These are phyloP conservation scores for Clarias pachynema DNA, from an alignment of 2,797 vertebrate species.

Conservation along the genomic window DNA sequence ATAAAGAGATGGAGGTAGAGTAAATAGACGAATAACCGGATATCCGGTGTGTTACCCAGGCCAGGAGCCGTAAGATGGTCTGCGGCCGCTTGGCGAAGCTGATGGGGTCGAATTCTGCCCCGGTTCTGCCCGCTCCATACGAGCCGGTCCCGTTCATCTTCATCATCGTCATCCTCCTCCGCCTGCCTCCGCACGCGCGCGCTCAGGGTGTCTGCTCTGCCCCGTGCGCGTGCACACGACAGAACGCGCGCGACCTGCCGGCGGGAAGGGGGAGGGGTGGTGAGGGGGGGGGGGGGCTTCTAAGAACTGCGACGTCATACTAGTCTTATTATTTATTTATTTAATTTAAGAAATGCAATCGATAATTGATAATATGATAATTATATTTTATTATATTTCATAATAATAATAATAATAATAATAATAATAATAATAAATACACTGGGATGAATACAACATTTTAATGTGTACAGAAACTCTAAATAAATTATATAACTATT, in stretches of 20 bases:
- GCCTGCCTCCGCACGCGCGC: conserved; percentile 7
- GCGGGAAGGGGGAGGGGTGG: too few species aligned
- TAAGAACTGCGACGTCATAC: background rate
- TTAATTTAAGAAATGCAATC: too few species aligned
- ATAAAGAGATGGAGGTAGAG: background rate
- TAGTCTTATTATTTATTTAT: background rate
- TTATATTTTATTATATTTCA: too few species aligned
- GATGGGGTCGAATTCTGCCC: conserved; percentile 81
- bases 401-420: too few species aligned
- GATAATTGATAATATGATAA: too few species aligned
- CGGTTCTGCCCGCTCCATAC: conserved; percentile 87
- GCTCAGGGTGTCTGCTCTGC: background rate
- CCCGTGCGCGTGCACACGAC: conserved; percentile 21
- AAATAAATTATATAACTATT: background rate
- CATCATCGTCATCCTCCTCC: conserved; percentile 20
- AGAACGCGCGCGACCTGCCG: background rate
- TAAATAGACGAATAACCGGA: background rate
- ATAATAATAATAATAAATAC: too few species aligned
- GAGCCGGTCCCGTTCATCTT: conserved; percentile 82
- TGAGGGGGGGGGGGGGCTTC: too few species aligned
- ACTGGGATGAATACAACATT: background rate
- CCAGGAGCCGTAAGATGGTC: conserved; percentile 83
- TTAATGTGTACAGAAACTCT: background rate
- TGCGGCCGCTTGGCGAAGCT: conserved; percentile 88
- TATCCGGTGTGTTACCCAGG: conserved; percentile 77